phyloP scores from a whole-genome alignment of 2,797 vertebrate species.

The Lepus oiostolus region DNA sequence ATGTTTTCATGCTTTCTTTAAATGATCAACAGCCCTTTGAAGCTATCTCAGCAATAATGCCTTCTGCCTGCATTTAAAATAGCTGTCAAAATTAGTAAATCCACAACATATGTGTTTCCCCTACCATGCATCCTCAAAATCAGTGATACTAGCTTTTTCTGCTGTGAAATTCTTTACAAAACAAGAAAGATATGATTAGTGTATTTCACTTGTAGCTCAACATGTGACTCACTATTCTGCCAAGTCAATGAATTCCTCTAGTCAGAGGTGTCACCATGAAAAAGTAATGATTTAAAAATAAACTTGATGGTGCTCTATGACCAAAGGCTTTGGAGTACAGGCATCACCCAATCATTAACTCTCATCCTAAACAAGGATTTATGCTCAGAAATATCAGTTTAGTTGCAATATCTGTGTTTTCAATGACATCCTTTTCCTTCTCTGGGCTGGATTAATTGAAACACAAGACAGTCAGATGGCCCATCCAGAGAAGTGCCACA shows the following conservation, averaged over 20 bases:
- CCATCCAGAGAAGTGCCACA: not conserved
- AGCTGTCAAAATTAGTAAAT: slow-evolving; percentile 60
- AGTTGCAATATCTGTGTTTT: not conserved
- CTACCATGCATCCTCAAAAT: slow-evolving; percentile 12
- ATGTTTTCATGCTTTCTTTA: slow-evolving; percentile 20
- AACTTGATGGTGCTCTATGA: slow-evolving; percentile 14
- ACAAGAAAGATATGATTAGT: slow-evolving; percentile 63
- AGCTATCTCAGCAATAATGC: slow-evolving; percentile 21
- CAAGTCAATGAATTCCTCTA: slow-evolving; percentile 13
- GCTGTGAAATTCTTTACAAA: slow-evolving; percentile 73
- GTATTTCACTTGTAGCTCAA: slow-evolving; percentile 48
- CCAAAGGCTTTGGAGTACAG: not conserved
- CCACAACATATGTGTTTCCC: not conserved
- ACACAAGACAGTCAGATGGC: not conserved
- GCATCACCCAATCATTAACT: slow-evolving; percentile 13
- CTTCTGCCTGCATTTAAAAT: slow-evolving; percentile 37
- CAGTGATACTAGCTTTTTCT: slow-evolving; percentile 54
- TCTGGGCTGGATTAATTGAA: slow-evolving; percentile 29
- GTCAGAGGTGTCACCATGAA: slow-evolving; percentile 24
- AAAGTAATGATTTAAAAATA: slow-evolving; percentile 33
- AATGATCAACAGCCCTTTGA: slow-evolving; percentile 32
- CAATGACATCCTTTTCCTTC: not conserved
- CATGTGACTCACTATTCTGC: slow-evolving; percentile 40
- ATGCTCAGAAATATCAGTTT: slow-evolving; percentile 23
- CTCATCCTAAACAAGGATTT: slow-evolving; percentile 58